Percentiles rank a stretch among this genome's conserved stretches.
phyloP scores from a whole-genome alignment of 2,888 invertebrate species.

The Syrista parreyssii region DNA sequence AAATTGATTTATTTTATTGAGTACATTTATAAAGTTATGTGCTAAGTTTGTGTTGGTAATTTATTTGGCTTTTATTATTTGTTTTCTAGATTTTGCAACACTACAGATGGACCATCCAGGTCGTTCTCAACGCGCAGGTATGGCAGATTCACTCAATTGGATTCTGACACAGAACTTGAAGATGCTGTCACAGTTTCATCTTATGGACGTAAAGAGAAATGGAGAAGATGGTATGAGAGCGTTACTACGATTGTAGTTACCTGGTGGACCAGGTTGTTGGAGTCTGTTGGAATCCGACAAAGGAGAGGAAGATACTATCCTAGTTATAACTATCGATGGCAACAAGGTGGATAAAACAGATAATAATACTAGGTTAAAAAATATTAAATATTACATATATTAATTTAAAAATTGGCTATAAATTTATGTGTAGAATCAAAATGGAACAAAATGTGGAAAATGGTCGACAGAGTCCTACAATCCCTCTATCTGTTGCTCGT shows the following conservation, averaged over 20 bases:
- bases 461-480: slow-evolving; percentile 41
- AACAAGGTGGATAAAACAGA: slow-evolving; percentile 34
- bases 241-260: slow-evolving; percentile 32
- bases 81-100: neutral
- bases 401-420: slow-evolving; percentile 19
- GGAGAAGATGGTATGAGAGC: slow-evolving; percentile 36
- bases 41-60: neutral
- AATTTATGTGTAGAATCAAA: slow-evolving; percentile 42
- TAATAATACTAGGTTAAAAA: neutral
- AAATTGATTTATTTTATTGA: neutral
- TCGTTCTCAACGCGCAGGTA: slow-evolving; percentile 19
- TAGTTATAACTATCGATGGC: slow-evolving; percentile 45
- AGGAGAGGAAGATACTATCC: slow-evolving; percentile 35
- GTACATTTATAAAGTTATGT: neutral
- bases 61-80: neutral
- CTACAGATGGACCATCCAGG: neutral
- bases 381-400: slow-evolving; percentile 6
- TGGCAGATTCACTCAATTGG: slow-evolving; percentile 34
- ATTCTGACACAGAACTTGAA: slow-evolving; percentile 56
- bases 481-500: slow-evolving; percentile 54
- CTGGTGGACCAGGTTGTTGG: slow-evolving; percentile 39
- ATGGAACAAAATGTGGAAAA: slow-evolving; percentile 45
- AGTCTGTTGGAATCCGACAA: slow-evolving; percentile 43
- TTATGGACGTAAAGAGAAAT: slow-evolving; percentile 29
- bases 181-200: slow-evolving; percentile 33